Evolutionary conservation across 2,797 vertebrate genomes (phyloP).

Genomic region (Hydrolagus colliei): DNA sequence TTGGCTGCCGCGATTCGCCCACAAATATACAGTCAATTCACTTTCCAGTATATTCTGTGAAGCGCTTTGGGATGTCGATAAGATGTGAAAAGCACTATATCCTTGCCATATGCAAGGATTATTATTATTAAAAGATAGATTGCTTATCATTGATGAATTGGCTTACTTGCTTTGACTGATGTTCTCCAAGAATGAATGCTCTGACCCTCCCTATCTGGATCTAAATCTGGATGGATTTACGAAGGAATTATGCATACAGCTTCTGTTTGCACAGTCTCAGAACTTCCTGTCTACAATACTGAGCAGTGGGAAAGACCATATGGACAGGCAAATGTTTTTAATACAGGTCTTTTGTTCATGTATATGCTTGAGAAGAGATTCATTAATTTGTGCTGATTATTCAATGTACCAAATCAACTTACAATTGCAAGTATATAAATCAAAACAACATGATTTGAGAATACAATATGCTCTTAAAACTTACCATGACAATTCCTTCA

Average conservation of each 20-base stretch:
- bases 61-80: too few species aligned
- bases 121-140: background rate
- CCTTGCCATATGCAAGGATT: too few species aligned
- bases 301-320: too few species aligned
- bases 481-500: background rate
- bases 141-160: background rate
- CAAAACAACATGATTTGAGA: background rate
- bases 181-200: background rate
- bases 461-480: background rate
- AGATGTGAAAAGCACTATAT: too few species aligned
- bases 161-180: background rate
- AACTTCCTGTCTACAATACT: background rate
- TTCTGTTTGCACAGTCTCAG: background rate
- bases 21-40: too few species aligned
- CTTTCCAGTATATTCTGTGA: too few species aligned
- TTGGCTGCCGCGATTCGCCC: too few species aligned
- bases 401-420: background rate
- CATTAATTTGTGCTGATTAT: background rate
- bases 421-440: background rate
- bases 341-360: background rate
- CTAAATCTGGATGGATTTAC: background rate
- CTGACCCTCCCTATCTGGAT: background rate
- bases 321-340: too few species aligned
- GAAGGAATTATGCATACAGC: background rate
- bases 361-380: background rate